Evolutionary conservation across 2,113 vertebrate genomes (phyloP).

Genomic region (Lates calcarifer): DNA sequence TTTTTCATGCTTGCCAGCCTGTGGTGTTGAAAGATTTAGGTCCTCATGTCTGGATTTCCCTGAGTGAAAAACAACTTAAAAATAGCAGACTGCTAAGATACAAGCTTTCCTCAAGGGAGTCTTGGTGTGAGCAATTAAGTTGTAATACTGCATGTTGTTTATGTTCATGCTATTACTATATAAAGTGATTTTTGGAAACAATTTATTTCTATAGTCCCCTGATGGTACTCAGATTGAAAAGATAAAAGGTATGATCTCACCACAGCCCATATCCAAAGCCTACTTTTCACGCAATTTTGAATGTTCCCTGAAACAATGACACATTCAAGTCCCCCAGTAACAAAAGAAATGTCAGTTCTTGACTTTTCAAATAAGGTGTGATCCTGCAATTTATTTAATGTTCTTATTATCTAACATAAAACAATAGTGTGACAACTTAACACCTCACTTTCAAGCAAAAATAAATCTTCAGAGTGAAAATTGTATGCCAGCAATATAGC

Average conservation of each 20-base stretch:
- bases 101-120: background rate
- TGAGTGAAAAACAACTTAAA: constrained; percentile 17
- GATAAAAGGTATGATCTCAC: background rate
- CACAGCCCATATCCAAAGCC: background rate
- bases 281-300: background rate
- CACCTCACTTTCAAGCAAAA: background rate
- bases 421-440: background rate
- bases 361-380: background rate
- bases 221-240: background rate
- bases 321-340: background rate
- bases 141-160: background rate
- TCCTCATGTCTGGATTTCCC: constrained; percentile 25
- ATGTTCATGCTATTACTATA: background rate
- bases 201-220: background rate
- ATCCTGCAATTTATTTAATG: constrained; percentile 7
- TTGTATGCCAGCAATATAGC: background rate
- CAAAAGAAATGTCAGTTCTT: background rate
- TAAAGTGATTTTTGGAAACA: background rate
- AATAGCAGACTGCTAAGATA: background rate
- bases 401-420: background rate
- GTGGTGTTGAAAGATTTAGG: constrained; percentile 46
- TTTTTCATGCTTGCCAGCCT: constrained; percentile 19
- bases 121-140: background rate
- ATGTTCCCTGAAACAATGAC: background rate
- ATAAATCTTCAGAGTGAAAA: constrained; percentile 39